Evolutionary conservation across 2,888 invertebrate genomes (phyloP).

Genomic region (Scaptomyza cyrtandrae): DNA sequence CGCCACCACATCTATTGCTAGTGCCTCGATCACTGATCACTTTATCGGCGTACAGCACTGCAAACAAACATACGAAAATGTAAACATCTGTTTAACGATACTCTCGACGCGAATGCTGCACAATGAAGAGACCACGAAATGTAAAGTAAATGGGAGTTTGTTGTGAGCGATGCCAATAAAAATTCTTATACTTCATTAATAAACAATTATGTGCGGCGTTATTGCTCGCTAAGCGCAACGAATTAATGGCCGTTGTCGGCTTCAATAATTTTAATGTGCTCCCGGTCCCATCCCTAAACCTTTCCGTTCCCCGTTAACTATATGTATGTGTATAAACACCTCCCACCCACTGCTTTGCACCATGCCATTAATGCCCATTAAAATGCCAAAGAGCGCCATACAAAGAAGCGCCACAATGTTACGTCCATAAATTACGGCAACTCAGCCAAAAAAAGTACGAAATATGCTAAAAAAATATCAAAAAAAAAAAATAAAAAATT

Average conservation of each 20-base stretch:
- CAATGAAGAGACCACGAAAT: neutral
- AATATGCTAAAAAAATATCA: conserved; percentile 42
- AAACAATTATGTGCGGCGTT: conserved; percentile 86
- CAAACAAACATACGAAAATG: neutral
- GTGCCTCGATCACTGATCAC: neutral
- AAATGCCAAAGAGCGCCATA: conserved; percentile 72
- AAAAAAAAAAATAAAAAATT: conserved; percentile 43
- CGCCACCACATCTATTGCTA: neutral
- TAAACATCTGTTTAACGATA: neutral
- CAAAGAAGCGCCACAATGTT: conserved; percentile 72
- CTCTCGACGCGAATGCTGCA: neutral
- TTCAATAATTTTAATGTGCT: conserved; percentile 78
- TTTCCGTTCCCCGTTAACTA: neutral
- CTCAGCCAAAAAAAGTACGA: conserved; percentile 51
- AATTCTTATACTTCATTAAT: conserved; percentile 89
- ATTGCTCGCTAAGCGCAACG: conserved; percentile 74
- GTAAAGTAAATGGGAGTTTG: neutral
- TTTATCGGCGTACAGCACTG: neutral
- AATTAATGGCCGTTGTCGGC: conserved; percentile 76
- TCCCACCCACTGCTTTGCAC: conserved; percentile 24
- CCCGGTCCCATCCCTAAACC: conserved; percentile 11
- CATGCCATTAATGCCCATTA: conserved; percentile 73
- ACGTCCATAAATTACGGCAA: conserved; percentile 65
- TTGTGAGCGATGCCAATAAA: conserved; percentile 85
- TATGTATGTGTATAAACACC: neutral